A percentile compares a stretch with the other conserved stretches of the same genome.
phyloP scores from a whole-genome alignment of 2,113 vertebrate species.

The Ictalurus furcatus region DNA sequence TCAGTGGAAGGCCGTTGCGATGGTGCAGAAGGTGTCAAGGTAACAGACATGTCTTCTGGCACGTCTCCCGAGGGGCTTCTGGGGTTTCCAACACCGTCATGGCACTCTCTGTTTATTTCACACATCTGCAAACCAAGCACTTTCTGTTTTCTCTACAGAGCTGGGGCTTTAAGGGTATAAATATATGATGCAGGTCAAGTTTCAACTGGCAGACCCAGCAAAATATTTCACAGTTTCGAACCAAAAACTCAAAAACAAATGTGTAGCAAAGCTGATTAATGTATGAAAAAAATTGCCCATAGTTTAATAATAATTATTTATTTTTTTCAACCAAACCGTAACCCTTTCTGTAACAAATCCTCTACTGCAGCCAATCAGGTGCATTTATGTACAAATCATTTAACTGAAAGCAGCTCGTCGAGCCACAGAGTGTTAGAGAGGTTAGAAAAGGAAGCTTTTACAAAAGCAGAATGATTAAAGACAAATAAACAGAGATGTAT shows the following conservation, averaged over 20 bases:
- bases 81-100: background rate
- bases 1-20: background rate
- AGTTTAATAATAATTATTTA: background rate
- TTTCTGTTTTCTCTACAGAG: background rate
- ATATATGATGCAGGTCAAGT: background rate
- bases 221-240: background rate
- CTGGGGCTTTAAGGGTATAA: background rate
- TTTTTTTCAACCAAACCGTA: background rate
- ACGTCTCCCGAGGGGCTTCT: background rate
- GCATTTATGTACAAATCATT: background rate
- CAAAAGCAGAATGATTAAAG: background rate
- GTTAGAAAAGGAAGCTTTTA: background rate
- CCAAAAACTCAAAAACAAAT: background rate
- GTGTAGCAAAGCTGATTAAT: background rate
- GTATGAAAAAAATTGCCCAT: background rate
- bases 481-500: background rate
- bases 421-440: background rate
- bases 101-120: background rate
- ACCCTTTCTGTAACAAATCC: background rate
- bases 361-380: background rate
- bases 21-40: conserved; percentile 13
- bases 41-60: background rate
- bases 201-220: background rate
- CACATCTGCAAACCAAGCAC: background rate
- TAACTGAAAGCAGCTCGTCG: background rate